These are phyloP conservation scores for Gracilinanus agilis DNA, from an alignment of 2,113 vertebrate species.

Conservation along the genomic window DNA sequence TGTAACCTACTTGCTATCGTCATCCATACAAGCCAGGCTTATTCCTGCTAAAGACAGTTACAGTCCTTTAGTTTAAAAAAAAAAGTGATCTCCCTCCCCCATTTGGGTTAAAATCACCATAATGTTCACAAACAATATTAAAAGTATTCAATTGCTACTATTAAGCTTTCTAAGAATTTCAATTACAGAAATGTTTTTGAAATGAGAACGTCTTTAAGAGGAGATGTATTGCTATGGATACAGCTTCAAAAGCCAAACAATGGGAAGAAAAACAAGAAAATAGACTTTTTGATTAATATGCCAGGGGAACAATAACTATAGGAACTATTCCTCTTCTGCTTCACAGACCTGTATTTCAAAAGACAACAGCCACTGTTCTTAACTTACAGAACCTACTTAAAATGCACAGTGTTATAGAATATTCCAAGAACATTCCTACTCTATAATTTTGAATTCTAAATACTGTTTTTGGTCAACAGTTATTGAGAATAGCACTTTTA, in stretches of 20 bases:
- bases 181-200: constrained; percentile 27
- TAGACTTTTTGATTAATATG: constrained; percentile 25
- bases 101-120: constrained; percentile 47
- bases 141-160: constrained; percentile 35
- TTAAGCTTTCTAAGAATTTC: constrained; percentile 54
- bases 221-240: constrained; percentile 41
- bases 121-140: constrained; percentile 59
- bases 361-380: constrained; percentile 53
- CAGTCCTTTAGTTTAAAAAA: constrained; percentile 27
- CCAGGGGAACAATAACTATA: constrained; percentile 18
- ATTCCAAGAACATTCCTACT: constrained; percentile 67
- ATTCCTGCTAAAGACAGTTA: constrained; percentile 6
- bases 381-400: constrained; percentile 79
- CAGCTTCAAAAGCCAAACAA: constrained; percentile 29
- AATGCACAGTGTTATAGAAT: constrained; percentile 72
- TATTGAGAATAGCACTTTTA: constrained; percentile 75
- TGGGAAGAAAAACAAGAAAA: constrained; percentile 49
- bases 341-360: constrained; percentile 43
- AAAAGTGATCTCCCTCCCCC: constrained; percentile 23
- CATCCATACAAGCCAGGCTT: background rate
- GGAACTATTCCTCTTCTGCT: constrained; percentile 57
- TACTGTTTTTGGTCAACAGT: constrained; percentile 80
- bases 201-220: constrained; percentile 46
- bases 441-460: constrained; percentile 77
- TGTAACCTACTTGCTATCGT: background rate